Evolutionary conservation across 2,888 invertebrate genomes (phyloP), one percentile per base, ranked within the genome.

Genomic region (Melanostoma scalare): DNA sequence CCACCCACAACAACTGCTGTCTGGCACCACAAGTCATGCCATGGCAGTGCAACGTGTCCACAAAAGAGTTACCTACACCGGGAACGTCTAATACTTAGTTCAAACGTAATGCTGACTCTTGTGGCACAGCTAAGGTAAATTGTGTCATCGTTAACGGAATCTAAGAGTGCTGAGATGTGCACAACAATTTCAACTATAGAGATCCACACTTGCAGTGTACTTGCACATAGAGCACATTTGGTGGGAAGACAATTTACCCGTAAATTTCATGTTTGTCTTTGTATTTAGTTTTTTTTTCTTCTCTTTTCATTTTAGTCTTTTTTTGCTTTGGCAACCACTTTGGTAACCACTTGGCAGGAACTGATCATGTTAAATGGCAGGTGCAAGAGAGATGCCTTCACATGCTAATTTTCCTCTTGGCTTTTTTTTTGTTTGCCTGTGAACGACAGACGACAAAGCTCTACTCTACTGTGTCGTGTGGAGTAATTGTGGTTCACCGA

Each of bases 61-160:
- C 60, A 9, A 33, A 58, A 9, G 40, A n/a, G n/a, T 50, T 30
- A 40, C 10, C 6, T 46, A 10, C 44, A 69, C 44, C 36, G 55
- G 76, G 44, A 46, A 61, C 60, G 42, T 6, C 30, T 10, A 10
- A 10, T 3, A 42, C 20, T 40, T 60, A 53, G 60, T 50, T 33
- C 40, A 48, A 72, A 63, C 38, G 38, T 6, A 35, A 20, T 55
- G 20, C n/a, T 58, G 53, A 68, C 46, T 68, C 44, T 56, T 31
- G 58, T 55, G 52, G 46, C 46, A 65, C 6, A 48, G 52, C 46
- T 4, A 61, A 69, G 69, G 56, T 42, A 73, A 82, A 82, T 82
- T 82, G 82, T 79, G 74, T 84, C 79, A 79, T 84, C 84, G 84
- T 84, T 84, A 84, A 84, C 84, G 84, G 84, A 35, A 79, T 79